Evolutionary conservation across 2,888 invertebrate genomes (phyloP), one percentile per base, ranked within the genome.

Genomic region (Trissoscelio sp.): DNA sequence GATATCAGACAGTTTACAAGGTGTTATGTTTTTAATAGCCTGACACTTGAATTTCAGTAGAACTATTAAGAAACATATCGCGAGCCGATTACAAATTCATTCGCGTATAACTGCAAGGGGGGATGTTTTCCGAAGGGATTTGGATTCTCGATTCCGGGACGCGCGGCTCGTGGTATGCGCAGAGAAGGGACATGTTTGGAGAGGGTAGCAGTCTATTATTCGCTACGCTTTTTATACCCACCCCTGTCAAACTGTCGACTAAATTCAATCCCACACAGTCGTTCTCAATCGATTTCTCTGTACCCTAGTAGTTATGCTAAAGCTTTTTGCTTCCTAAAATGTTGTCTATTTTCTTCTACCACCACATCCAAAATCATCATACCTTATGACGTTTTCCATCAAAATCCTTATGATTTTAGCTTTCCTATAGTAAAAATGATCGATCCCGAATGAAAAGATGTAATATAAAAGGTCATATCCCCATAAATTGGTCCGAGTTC

Each of bases 121-220:
- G 77, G 78, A 79, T 69, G 82, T 80, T 78, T 73, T 79, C 31
- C 66, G 46, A 55, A 69, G 74, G 74, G 64, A 69, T 83, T 84
- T 85, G 82, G 84, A 85, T 86, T 85, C 85, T 82, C 86, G 85
- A 86, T 84, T 85, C 84, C 78, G 79, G 83, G 78, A 86, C 84
- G 53, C 82, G 24, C 72, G 81, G 84, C 82, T 82, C 86, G 84
- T 85, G 87, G 87, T 86, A 87, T 87, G 87, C 86, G 83, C 85
- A 83, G 86, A 86, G 86, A 85, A 87, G 89, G 87, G 87, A 87
- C 87, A 87, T 89, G 88, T 90, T 90, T 90, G 86, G 88, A 88
- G 89, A 89, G 90, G 90, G 89, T 89, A 87, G 86, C 83, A 88
- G 88, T 91, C 90, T 89, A 91, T 91, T 91, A 91, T 91, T 91